Evolutionary conservation across 1,140 invertebrate genomes (phyloP), one percentile per base, ranked within the genome.

Genomic region (Diploscapter pachys): DNA sequence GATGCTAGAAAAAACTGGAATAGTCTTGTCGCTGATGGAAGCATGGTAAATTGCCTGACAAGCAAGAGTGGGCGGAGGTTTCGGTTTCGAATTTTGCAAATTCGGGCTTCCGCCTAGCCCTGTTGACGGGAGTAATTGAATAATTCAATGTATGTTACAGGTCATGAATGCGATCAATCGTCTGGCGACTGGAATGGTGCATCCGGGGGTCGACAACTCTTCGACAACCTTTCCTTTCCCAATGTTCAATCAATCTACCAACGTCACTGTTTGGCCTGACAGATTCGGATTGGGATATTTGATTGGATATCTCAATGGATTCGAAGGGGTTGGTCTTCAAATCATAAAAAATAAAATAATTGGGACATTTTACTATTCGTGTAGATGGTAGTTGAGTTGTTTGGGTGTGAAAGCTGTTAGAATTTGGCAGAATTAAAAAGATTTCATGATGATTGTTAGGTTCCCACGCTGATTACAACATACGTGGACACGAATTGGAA

Each of bases 401-500:
- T 31, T 31, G 31, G 31, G 31, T 31, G 31, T 31, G 31, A 31
- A 31, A 31, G 31, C 31, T 31, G 31, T 31, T 31, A 31, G 31
- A 31, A 31, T 31, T 31, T 31, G 31, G 31, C 31, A 31, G 31
- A 31, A 31, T 0, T 31, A 31, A 31, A 31, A 31, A 31, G 31
- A 31, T 31, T 31, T 31, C 31, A 31, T 31, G 31, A 31, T 31
- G 31, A 31, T 31, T 31, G 31, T 31, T 31, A 31, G 31, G 31
- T 31, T 4, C 72, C 75, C 59, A 82, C 80, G 8, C 57, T 83
- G 11, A 55, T 83, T 13, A 73, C 59, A 8, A 13, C 52, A 11
- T 52, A 55, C 51, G 75, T 82, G 5, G 81, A 82, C 57, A 82
- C 81, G 4, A 80, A 82, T 63, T 82, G 81, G 81, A 72, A 73